Conservation (phyloP, 2,797 vertebrate genomes). For the Crypturellus tataupa region DNA sequence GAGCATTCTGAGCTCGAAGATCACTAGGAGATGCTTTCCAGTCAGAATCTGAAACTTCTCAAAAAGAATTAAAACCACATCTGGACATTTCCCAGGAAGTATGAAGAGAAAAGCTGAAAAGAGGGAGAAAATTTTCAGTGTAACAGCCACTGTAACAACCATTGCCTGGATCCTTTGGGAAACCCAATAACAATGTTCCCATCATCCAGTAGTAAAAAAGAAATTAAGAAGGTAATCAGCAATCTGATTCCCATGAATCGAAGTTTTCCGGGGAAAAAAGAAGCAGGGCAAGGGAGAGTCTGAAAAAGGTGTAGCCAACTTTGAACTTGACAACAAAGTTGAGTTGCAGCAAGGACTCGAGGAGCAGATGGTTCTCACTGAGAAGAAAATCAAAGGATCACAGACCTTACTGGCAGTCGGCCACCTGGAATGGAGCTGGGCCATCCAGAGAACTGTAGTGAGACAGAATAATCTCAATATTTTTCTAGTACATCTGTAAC, state of each 20-base stretch:
- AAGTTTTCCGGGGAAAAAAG: background rate
- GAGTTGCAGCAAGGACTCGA: background rate
- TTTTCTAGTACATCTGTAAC: conserved; percentile 7
- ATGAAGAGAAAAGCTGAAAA: background rate
- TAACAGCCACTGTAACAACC: background rate
- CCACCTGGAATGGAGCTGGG: background rate
- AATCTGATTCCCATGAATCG: background rate
- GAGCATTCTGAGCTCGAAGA: background rate
- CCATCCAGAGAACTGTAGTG: background rate
- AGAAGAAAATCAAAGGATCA: conserved; percentile 50
- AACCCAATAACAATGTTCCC: background rate
- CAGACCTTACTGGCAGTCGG: conserved; percentile 17
- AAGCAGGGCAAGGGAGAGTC: background rate
- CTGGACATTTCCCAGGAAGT: background rate
- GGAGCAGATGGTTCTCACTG: conserved; percentile 23
- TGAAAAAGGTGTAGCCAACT: conserved; percentile 1
- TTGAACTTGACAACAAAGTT: background rate
- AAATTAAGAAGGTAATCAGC: background rate
- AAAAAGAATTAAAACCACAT: background rate
- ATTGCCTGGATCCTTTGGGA: background rate
- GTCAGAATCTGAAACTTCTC: background rate
- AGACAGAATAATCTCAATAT: background rate
- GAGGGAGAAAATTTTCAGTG: background rate
- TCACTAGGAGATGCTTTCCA: background rate
- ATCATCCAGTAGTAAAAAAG: background rate